Conservation (phyloP, 2,888 invertebrate species). For the Apodemia duryi region DNA sequence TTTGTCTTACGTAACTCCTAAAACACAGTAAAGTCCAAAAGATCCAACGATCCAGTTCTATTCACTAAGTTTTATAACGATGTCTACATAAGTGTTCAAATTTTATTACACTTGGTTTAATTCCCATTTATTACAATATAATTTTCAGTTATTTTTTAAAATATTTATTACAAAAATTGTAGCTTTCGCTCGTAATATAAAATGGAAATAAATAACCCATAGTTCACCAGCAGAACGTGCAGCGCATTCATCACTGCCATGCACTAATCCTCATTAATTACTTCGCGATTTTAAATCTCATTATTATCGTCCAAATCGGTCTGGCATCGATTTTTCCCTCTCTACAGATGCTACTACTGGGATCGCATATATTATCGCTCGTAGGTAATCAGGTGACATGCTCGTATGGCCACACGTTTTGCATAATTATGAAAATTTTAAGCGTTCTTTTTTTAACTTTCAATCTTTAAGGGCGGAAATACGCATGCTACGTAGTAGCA, state of each 20-base stretch:
- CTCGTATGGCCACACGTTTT: conserved; percentile 27
- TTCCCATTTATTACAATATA: no score
- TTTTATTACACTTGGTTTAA: no score
- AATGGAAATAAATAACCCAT: conserved; percentile 2
- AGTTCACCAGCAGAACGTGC: conserved; percentile 12
- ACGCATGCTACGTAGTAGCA: no score
- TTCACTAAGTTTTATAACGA: no score
- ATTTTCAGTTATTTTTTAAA: no score
- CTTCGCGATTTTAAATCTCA: conserved; percentile 69
- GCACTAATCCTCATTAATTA: conserved; percentile 70
- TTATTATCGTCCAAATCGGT: conserved; percentile 64
- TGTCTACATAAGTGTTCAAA: no score
- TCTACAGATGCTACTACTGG: conserved; percentile 43
- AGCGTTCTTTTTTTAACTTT: not conserved
- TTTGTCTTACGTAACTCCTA: no score
- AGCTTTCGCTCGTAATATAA: not conserved
- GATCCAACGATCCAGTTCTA: no score
- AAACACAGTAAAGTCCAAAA: no score
- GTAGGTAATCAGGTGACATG: conserved; percentile 54
- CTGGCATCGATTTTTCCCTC: conserved; percentile 67
- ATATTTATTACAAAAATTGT: no score
- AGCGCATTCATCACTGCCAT: conserved; percentile 40
- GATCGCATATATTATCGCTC: conserved; percentile 62
- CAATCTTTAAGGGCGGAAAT: not conserved
- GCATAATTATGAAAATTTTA: conserved; percentile 11